A percentile compares a stretch with the other conserved stretches of the same genome.
phyloP scores from a whole-genome alignment of 2,888 invertebrate species.

The Sarcophaga carnaria region DNA sequence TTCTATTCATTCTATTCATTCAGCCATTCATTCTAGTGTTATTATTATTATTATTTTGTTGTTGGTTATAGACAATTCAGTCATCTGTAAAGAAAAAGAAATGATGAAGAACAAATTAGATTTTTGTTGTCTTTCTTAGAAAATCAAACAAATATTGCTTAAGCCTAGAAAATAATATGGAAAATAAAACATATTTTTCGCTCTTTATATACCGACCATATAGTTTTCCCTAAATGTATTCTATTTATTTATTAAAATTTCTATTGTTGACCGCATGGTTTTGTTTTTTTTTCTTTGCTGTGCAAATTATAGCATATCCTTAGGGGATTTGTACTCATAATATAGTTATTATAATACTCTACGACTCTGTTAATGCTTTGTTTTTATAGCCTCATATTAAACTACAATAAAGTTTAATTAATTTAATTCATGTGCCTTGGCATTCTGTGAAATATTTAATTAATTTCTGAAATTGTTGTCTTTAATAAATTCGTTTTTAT shows the following conservation, averaged over 20 bases:
- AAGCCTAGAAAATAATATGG: not conserved
- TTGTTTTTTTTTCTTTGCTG: not conserved
- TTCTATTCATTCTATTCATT: not conserved
- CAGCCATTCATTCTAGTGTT: conserved; percentile 1
- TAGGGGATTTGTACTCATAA: not conserved
- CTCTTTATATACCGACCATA: conserved; percentile 55
- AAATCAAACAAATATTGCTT: not conserved
- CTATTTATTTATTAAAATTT: conserved; percentile 32
- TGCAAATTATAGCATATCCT: conserved; percentile 20
- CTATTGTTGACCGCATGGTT: conserved; percentile 14
- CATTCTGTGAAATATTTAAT: not conserved
- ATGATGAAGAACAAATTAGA: conserved; percentile 72
- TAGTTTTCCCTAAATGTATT: conserved; percentile 1
- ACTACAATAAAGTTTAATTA: conserved; percentile 39
- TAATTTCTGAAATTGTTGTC: not conserved
- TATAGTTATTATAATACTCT: not conserved
- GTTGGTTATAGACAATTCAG: conserved; percentile 69
- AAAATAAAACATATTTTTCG: conserved; percentile 6
- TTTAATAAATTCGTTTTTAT: not conserved
- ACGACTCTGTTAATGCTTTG: not conserved
- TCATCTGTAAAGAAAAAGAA: conserved; percentile 72
- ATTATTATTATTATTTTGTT: conserved; percentile 43
- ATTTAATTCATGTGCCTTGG: not conserved
- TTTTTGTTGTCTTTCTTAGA: conserved; percentile 12
- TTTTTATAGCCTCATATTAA: conserved; percentile 2